Conservation (phyloP, 2,113 vertebrate genomes). For the Mionectes macconnelli region DNA sequence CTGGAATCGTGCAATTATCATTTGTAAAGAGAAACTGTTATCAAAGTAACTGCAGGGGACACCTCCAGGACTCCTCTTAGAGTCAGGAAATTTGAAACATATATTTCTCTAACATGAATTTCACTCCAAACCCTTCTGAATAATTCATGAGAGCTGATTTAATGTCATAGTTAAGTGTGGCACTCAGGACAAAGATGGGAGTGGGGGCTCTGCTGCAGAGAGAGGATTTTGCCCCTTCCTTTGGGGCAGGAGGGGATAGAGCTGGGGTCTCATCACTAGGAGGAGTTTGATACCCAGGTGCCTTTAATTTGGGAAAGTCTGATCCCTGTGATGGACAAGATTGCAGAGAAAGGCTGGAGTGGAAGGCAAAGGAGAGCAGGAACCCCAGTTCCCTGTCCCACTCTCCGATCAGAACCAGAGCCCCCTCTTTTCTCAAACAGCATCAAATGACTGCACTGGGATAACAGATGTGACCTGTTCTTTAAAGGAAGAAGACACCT, state of each 20-base stretch:
- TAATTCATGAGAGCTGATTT: slow-evolving; percentile 68
- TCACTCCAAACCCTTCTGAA: slow-evolving; percentile 47
- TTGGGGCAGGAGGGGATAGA: not conserved
- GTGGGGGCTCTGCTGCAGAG: not conserved
- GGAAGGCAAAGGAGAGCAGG: not conserved
- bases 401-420: not conserved
- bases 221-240: not conserved
- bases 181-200: not conserved
- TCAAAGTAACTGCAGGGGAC: slow-evolving; percentile 63
- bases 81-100: slow-evolving; percentile 60
- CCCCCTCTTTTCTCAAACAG: not conserved
- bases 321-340: accelerated
- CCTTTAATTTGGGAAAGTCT: not conserved
- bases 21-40: slow-evolving; percentile 60
- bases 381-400: accelerated
- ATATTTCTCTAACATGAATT: slow-evolving; percentile 28
- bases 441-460: not conserved
- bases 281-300: not conserved
- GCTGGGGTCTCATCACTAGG: not conserved
- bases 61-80: slow-evolving; percentile 55
- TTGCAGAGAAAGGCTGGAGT: not conserved
- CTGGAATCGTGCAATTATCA: slow-evolving; percentile 24
- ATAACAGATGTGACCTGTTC: not conserved
- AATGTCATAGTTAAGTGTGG: slow-evolving; percentile 36
- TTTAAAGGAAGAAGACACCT: not conserved